Percentiles rank a stretch among this genome's conserved stretches.
These are phyloP conservation scores for Corella eumyota DNA, from an alignment of 23 tunicate species.

Conservation along the genomic window DNA sequence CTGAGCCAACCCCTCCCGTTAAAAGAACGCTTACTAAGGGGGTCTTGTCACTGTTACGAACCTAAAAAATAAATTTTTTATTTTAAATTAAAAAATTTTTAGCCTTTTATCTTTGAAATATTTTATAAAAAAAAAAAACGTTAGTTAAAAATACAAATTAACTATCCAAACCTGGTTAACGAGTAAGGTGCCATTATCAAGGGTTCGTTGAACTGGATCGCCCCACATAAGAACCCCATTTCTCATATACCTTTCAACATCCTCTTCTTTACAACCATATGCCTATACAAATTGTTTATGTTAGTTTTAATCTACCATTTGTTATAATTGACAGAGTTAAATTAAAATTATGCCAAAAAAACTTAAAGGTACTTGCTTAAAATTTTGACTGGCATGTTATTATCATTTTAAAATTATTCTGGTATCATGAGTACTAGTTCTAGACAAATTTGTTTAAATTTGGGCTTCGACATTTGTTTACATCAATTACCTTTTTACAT, in stretches of 20 bases:
- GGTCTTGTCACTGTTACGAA: conserved; percentile 56
- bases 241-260: conserved; percentile 73
- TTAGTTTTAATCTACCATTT: too few relatives aligned
- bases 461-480: too few relatives aligned
- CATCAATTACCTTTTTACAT: too few relatives aligned
- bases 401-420: too few relatives aligned
- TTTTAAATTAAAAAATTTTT: not conserved
- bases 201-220: conserved; percentile 20
- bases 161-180: conserved; percentile 45
- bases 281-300: conserved; percentile 60
- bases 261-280: conserved; percentile 91
- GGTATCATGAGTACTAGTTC: too few relatives aligned
- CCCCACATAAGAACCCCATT: conserved; percentile 94
- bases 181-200: conserved; percentile 48
- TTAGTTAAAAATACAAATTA: not conserved
- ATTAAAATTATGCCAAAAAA: too few relatives aligned
- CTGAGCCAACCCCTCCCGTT: conserved; percentile 69
- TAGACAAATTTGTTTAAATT: too few relatives aligned
- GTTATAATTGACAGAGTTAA: too few relatives aligned
- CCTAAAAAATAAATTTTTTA: conserved; percentile 16
- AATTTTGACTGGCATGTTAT: too few relatives aligned
- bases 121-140: not conserved
- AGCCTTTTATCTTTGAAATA: not conserved
- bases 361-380: too few relatives aligned
- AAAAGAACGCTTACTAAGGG: conserved; percentile 62